Evolutionary conservation across 2,797 vertebrate genomes (phyloP).

Genomic region (Pseudocheirus occidentalis): DNA sequence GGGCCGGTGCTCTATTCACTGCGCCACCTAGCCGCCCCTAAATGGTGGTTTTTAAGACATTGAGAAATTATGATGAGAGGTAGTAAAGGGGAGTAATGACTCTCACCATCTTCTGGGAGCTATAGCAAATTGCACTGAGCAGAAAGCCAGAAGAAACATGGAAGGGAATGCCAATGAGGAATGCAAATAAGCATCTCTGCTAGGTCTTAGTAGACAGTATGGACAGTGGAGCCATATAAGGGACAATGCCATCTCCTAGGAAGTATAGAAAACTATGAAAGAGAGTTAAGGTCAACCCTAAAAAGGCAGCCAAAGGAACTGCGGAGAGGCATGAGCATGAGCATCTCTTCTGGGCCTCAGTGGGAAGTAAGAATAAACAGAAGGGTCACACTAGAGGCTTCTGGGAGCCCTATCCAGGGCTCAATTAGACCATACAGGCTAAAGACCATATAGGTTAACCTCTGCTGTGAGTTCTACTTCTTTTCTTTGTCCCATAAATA

Average conservation of each 20-base stretch:
- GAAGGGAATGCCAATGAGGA: background rate
- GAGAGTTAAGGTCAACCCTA: fast-evolving
- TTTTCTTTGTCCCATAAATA: background rate
- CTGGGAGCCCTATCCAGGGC: background rate
- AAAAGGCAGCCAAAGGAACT: background rate
- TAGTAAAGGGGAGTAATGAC: background rate
- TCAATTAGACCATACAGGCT: background rate
- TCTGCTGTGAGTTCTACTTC: background rate
- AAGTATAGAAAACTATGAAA: background rate
- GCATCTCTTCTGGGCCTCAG: background rate
- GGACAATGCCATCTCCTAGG: background rate
- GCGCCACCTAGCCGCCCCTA: no score
- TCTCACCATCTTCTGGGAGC: background rate
- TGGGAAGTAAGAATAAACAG: background rate
- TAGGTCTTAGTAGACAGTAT: background rate
- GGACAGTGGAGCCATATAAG: background rate
- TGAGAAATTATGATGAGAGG: background rate
- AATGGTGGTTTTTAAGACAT: background rate
- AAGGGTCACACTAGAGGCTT: background rate
- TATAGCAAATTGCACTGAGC: background rate
- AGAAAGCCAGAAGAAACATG: background rate
- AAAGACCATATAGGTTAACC: background rate
- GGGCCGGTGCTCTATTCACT: no score
- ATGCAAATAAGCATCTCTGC: background rate
- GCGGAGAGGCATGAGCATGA: background rate